Evolutionary conservation across 2,888 invertebrate species (phyloP), one percentile per base, ranked within the genome.

Genomic region (Drosophila incognita): DNA sequence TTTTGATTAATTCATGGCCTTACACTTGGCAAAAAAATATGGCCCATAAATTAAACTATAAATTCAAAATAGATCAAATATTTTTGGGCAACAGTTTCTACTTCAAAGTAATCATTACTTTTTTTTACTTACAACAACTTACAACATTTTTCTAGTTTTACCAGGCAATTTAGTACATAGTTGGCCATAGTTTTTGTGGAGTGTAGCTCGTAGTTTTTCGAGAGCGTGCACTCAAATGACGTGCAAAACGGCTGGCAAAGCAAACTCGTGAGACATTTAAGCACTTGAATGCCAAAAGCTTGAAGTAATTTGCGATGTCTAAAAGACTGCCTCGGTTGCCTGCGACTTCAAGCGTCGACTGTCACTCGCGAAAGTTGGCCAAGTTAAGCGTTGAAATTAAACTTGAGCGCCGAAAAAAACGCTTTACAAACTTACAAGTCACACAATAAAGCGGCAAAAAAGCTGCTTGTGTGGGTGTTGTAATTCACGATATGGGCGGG

Each of bases 381-480:
- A 89, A 85, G 85, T 89, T 86, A 85, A 89, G 85, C 90, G 88
- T 67, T 82, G 76, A 89, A 85, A 85, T 89, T 89, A 84, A 87
- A 87, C 82, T 88, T 86, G 75, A 77, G 81, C 83, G 69, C 71
- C 60, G 21, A 33, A 21, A 57, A 54, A 54, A 36, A 77, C 73
- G 81, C 76, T 76, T 70, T 65, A 76, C 61, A 69, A 85, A 87
- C 70, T 87, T 87, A 87, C 88, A 87, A 87, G 86, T 87, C 86
- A 87, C 86, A 87, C 79, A 79, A 83, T 70, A 81, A 73, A 85
- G 81, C 21, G 18, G 6, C 29, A 56, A 35, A 69, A 29, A 38
- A 49, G 2, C 42, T 42, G 21, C 11, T 13, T 42, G 42, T 21
- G 21, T 24, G 46, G 46, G 46, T 15, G 46, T 24, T 46, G 24